Percentiles rank a stretch among this genome's conserved stretches.
These are phyloP conservation scores for Patella caerulea DNA, from an alignment of 2,888 invertebrate genomes.

Conservation along the genomic window DNA sequence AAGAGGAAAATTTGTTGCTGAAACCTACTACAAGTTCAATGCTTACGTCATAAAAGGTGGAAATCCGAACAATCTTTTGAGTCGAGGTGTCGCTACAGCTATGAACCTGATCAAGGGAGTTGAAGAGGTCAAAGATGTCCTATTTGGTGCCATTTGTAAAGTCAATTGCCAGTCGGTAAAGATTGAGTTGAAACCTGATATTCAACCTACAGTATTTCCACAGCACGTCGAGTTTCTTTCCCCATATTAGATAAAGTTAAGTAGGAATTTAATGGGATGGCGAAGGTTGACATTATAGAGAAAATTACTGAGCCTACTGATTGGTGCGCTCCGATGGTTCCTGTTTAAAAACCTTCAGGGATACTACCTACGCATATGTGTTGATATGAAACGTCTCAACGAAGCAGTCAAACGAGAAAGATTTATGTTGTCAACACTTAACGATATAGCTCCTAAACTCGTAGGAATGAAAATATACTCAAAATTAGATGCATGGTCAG, in stretches of 20 bases:
- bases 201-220: slow-evolving; percentile 21
- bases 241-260: slow-evolving; percentile 30
- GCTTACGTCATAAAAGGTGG: neutral
- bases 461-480: slow-evolving; percentile 28
- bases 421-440: slow-evolving; percentile 30
- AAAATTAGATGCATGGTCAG: slow-evolving; percentile 28
- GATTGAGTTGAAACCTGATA: slow-evolving; percentile 17
- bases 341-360: slow-evolving; percentile 24
- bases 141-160: slow-evolving; percentile 22
- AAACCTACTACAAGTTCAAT: neutral
- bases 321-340: slow-evolving; percentile 33
- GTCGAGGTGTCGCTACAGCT: neutral
- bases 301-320: slow-evolving; percentile 32
- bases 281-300: slow-evolving; percentile 25
- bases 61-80: slow-evolving; percentile 15
- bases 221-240: slow-evolving; percentile 30
- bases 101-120: slow-evolving; percentile 19
- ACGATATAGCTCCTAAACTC: slow-evolving; percentile 33
- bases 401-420: slow-evolving; percentile 31
- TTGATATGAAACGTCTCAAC: slow-evolving; percentile 31
- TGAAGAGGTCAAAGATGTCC: slow-evolving; percentile 4
- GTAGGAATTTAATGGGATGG: slow-evolving; percentile 25
- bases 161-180: slow-evolving; percentile 19
- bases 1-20: slow-evolving; percentile 14
- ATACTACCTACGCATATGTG: slow-evolving; percentile 33